Evolutionary conservation across 2,113 vertebrate genomes (phyloP).

Genomic region (Vimba vimba): DNA sequence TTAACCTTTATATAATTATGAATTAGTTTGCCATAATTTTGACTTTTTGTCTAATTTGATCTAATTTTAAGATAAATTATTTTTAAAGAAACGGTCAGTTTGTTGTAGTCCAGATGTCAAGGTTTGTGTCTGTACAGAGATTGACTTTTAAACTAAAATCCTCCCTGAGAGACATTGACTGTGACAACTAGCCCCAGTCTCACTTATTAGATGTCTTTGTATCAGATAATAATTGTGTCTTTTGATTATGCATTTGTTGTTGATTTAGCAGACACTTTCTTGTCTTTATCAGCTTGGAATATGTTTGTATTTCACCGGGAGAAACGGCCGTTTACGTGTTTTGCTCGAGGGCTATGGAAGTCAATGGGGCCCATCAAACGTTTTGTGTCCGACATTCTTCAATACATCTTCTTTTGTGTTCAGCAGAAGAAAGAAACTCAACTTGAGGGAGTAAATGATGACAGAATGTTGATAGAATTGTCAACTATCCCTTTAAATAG

Average conservation of each 20-base stretch:
- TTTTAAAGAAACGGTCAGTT: no score
- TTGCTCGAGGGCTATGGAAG: not conserved
- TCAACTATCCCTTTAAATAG: no score
- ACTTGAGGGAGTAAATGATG: no score
- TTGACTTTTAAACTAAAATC: no score
- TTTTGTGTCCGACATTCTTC: no score
- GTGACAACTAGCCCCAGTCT: not conserved
- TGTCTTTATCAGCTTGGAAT: not conserved
- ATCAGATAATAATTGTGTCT: not conserved
- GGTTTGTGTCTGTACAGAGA: no score
- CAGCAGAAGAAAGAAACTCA: no score
- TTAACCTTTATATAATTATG: not conserved
- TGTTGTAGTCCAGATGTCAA: no score
- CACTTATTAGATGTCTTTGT: not conserved
- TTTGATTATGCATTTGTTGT: not conserved
- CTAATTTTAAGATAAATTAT: not conserved
- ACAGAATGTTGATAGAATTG: no score
- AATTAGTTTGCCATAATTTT: not conserved
- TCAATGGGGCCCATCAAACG: no score
- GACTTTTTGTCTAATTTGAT: not conserved
- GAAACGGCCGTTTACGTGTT: not conserved
- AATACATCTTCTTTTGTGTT: no score
- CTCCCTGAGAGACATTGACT: no score
- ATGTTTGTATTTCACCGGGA: not conserved
- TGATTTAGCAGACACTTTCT: not conserved